A percentile compares a stretch with the other conserved stretches of the same genome.
Evolutionary conservation across 2,888 invertebrate species (phyloP).

Genomic region (Xiphydria camelus): DNA sequence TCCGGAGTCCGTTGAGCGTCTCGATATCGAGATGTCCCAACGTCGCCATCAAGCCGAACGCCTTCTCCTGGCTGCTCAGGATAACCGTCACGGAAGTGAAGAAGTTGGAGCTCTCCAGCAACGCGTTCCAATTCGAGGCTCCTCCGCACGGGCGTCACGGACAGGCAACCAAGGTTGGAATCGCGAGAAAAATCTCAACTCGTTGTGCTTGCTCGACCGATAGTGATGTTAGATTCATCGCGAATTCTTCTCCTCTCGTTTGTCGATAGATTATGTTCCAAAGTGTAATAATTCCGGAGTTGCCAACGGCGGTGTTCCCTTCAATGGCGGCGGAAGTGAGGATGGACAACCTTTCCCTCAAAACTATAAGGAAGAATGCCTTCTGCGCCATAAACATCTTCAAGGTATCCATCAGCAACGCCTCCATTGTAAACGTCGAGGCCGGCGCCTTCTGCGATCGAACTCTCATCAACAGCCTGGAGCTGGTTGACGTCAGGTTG

Average conservation of each 20-base stretch:
- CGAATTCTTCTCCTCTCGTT: conserved; percentile 7
- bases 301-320: conserved; percentile 67
- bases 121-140: conserved; percentile 69
- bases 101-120: conserved; percentile 62
- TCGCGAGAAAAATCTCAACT: too few relatives aligned
- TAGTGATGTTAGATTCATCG: too few relatives aligned
- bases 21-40: conserved; percentile 63
- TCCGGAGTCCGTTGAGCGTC: conserved; percentile 67
- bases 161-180: conserved; percentile 59
- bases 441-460: conserved; percentile 67
- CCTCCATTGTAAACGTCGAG: conserved; percentile 65
- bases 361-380: conserved; percentile 65
- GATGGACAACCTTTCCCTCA: conserved; percentile 63
- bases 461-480: conserved; percentile 66
- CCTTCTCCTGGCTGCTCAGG: conserved; percentile 69
- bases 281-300: conserved; percentile 63
- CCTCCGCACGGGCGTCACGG: conserved; percentile 66
- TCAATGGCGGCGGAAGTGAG: conserved; percentile 67
- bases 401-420: conserved; percentile 66
- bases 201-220: too few relatives aligned
- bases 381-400: conserved; percentile 70
- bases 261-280: conserved; percentile 67
- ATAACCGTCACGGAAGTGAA: conserved; percentile 65
- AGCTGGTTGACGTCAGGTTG: conserved; percentile 65
- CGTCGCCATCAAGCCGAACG: conserved; percentile 65